A percentile compares a stretch with the other conserved stretches of the same genome.
Evolutionary conservation across 2,797 vertebrate genomes (phyloP).

Genomic region (Ambastaia sidthimunki): DNA sequence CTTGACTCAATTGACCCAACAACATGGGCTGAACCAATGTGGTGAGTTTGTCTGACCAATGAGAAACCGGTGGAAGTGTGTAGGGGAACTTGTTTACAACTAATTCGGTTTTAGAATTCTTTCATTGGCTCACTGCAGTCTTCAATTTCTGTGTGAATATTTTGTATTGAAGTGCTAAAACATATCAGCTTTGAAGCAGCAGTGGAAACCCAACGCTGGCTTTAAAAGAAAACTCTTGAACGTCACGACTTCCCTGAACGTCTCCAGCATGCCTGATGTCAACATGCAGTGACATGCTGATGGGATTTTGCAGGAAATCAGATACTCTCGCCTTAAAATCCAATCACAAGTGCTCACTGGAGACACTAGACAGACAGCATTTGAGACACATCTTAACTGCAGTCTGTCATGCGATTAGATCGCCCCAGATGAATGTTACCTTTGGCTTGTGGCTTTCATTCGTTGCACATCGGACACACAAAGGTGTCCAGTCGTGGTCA

Average conservation of each 20-base stretch:
- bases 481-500: too few relatives aligned
- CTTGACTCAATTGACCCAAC: neutral
- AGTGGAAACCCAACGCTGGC: neutral
- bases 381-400: neutral
- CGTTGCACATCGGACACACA: too few relatives aligned
- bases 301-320: constrained; percentile 3
- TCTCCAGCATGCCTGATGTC: neutral
- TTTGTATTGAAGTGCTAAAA: neutral
- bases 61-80: too few relatives aligned
- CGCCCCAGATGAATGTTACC: neutral
- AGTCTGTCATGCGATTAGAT: neutral
- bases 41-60: neutral
- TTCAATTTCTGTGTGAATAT: too few relatives aligned
- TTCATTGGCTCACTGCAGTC: too few relatives aligned
- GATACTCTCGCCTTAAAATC: neutral
- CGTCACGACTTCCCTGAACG: neutral
- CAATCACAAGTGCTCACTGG: neutral
- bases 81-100: too few relatives aligned
- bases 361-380: neutral
- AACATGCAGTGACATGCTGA: neutral
- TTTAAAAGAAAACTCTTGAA: neutral
- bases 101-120: too few relatives aligned
- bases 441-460: too few relatives aligned
- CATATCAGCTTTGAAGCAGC: neutral
- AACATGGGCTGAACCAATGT: neutral